Evolutionary conservation across 1,140 invertebrate genomes (phyloP).

Genomic region (Drosophila truncata): DNA sequence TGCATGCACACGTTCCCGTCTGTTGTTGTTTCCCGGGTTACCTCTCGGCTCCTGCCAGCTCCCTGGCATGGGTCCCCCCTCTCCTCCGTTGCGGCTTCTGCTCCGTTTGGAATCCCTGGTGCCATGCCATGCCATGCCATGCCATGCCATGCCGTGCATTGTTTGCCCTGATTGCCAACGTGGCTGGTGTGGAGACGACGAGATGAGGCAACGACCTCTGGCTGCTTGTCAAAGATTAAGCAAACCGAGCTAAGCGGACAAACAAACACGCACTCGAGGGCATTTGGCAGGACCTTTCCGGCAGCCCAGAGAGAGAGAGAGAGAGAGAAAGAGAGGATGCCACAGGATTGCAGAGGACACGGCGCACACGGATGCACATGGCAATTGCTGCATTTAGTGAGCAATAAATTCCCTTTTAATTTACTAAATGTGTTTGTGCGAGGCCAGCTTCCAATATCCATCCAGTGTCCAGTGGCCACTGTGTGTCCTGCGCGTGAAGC

Average conservation of each 20-base stretch:
- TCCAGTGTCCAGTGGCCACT: conserved; percentile 16
- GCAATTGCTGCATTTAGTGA: conserved; percentile 78
- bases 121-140: conserved; percentile 5
- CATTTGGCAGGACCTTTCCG: conserved; percentile 29
- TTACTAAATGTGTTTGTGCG: conserved; percentile 78
- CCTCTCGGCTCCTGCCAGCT: conserved; percentile 18
- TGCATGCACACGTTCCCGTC: conserved; percentile 39
- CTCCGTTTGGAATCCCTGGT: conserved; percentile 20
- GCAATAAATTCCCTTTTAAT: conserved; percentile 83
- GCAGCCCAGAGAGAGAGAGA: neutral
- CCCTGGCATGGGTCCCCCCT: too few relatives aligned
- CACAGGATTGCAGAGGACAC: conserved; percentile 3
- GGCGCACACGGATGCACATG: conserved; percentile 50
- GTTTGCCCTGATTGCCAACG: conserved; percentile 58
- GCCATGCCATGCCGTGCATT: conserved; percentile 28
- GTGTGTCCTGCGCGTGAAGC: conserved; percentile 66
- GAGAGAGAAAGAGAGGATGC: conserved; percentile 1
- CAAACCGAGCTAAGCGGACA: conserved; percentile 73
- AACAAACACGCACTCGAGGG: conserved; percentile 58
- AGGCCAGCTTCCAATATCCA: conserved; percentile 10
- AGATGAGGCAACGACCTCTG: conserved; percentile 67
- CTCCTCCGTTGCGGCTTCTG: neutral
- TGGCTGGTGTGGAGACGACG: conserved; percentile 21
- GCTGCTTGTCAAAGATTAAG: conserved; percentile 83
- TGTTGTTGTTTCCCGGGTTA: conserved; percentile 23